Percentiles rank a stretch among this genome's conserved stretches.
These are phyloP conservation scores for Apodemia mormo DNA, from an alignment of 2,888 invertebrate species.

Conservation along the genomic window DNA sequence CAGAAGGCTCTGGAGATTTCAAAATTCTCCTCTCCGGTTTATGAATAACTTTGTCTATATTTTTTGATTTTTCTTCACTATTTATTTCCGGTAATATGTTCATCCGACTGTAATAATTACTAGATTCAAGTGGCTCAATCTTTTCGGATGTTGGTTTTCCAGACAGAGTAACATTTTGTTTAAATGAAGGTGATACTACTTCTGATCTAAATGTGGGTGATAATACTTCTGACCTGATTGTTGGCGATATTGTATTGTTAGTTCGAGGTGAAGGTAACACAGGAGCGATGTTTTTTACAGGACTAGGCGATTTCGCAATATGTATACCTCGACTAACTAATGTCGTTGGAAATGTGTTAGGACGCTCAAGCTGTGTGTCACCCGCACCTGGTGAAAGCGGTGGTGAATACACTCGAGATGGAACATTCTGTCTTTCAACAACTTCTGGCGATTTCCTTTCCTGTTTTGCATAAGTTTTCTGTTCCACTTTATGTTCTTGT, in stretches of 20 bases:
- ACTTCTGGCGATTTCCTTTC: conserved; percentile 69
- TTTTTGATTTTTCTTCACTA: conserved; percentile 30
- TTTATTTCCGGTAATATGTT: conserved; percentile 54
- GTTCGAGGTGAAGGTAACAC: conserved; percentile 58
- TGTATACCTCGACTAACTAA: conserved; percentile 63
- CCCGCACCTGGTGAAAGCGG: conserved; percentile 82
- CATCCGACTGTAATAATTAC: conserved; percentile 35
- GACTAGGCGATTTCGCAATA: conserved; percentile 70
- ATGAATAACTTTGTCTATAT: conserved; percentile 32
- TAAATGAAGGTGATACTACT: conserved; percentile 50
- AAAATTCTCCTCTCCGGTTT: conserved; percentile 32
- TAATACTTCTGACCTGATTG: conserved; percentile 51
- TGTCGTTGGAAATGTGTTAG: conserved; percentile 65
- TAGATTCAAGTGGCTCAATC: conserved; percentile 46
- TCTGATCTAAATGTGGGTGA: conserved; percentile 56
- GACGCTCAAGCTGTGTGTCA: conserved; percentile 74
- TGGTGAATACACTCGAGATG: conserved; percentile 75
- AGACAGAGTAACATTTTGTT: conserved; percentile 39
- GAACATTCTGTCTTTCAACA: conserved; percentile 63
- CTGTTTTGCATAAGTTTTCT: conserved; percentile 59
- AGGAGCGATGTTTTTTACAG: conserved; percentile 60
- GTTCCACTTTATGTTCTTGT: conserved; percentile 58
- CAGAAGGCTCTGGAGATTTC: conserved; percentile 46
- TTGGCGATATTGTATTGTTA: conserved; percentile 51
- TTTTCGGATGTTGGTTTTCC: conserved; percentile 48